Base-by-base conservation (phyloP, 30 jellyfish, hydroid and myxozoan genomes). In the Hydractinia echinata region DNA sequence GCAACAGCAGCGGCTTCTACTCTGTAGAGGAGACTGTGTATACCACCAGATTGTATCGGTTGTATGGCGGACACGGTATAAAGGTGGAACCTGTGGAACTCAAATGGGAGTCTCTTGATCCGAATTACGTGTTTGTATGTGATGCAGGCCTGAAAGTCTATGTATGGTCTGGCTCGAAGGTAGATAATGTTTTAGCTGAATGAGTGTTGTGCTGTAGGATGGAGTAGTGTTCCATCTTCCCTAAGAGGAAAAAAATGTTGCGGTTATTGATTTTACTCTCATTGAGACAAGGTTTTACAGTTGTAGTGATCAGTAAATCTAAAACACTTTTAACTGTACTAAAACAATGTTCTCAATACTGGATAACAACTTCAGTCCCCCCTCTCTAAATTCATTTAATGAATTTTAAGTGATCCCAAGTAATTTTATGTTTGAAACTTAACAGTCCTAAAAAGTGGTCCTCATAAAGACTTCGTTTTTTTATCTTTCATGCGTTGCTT, bases 141-240 rank as follows among this genome's bases (percentile, higher is more conserved):
- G 99, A 89, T 83, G 99, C 93, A 53, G 99, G 97, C 4, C 81
- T 83, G 53, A 90, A 95, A 15, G 53, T 95, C 4, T 95, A 54
- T 56, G 88, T 95, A 56, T 95, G 99, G 99, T 67, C 96, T 5
- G 99, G 99, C 30, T 73, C 93, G 73, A 95, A 95, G 96, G 99
- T 83, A 81, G 15, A 13, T 58, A 58, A 3, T 58, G 15, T 58
- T 58, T 18, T 11, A 58, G 19, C 16, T 58, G 1, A 58, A 18
- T 18, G 3, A 58, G 44, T 30, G 44, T 30, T 30, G 44, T 30
- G 44, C 44, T 30, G 44, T 30, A 30, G 44, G 44, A 30, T 30
- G 44, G 2, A 30, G 44, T 30, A n/a, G 44, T 30, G 44, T 30
- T 0, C 44, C 44, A 30, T 30, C 44, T 30, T 30, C 44, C 2